Evolutionary conservation across 2,888 invertebrate genomes (phyloP).

Genomic region (Acrobasis repandana): DNA sequence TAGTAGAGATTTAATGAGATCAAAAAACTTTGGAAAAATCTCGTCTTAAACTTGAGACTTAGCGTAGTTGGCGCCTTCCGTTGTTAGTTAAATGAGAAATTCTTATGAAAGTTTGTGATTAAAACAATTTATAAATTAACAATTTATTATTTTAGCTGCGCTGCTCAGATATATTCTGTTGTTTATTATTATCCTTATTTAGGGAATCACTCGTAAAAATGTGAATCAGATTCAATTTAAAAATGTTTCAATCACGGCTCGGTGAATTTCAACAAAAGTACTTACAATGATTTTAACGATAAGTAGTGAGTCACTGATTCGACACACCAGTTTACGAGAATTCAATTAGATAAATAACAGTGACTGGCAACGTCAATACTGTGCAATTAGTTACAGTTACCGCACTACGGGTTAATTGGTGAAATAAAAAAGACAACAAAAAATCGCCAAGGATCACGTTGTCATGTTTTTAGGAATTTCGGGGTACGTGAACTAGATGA

Average conservation of each 20-base stretch:
- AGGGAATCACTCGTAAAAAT: too few relatives aligned
- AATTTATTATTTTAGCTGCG: not conserved
- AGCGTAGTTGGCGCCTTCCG: slow-evolving; percentile 4
- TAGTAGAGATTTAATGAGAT: slow-evolving; percentile 15
- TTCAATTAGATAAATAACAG: slow-evolving; percentile 49
- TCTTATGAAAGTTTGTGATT: slow-evolving; percentile 5
- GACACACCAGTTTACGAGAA: slow-evolving; percentile 46
- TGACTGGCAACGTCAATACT: slow-evolving; percentile 40
- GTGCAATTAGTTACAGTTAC: slow-evolving; percentile 52
- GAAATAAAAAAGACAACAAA: slow-evolving; percentile 39
- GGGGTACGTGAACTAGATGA: slow-evolving; percentile 24
- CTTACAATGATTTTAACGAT: slow-evolving; percentile 15
- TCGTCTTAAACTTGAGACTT: slow-evolving; percentile 10
- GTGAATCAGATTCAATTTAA: too few relatives aligned
- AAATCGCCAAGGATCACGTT: slow-evolving; percentile 34
- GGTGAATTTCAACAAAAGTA: not conserved
- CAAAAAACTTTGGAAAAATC: slow-evolving; percentile 16
- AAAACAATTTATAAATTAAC: not conserved
- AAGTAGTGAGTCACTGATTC: slow-evolving; percentile 41
- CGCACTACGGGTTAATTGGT: slow-evolving; percentile 40
- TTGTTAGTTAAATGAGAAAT: slow-evolving; percentile 5
- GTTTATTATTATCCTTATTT: too few relatives aligned
- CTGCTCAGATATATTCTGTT: too few relatives aligned
- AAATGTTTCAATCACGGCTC: not conserved
- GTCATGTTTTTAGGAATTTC: slow-evolving; percentile 34